phyloP scores from a whole-genome alignment of 2,888 invertebrate species.

The Psylliodes chrysocephalus region DNA sequence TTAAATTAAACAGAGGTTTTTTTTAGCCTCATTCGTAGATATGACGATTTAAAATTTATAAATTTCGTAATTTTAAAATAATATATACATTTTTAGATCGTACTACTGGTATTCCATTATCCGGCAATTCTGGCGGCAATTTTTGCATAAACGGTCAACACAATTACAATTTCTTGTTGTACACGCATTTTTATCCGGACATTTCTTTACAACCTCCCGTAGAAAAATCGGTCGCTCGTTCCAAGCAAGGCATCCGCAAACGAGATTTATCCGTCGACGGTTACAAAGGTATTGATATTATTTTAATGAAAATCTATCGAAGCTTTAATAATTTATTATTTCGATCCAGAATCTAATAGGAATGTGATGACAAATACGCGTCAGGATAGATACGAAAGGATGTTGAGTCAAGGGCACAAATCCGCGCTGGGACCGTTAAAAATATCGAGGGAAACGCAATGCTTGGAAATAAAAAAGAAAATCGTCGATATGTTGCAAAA shows the following conservation, averaged over 20 bases:
- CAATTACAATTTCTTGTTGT: slow-evolving; percentile 82
- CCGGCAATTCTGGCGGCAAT: slow-evolving; percentile 69
- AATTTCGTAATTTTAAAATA: no score
- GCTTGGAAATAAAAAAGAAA: slow-evolving; percentile 58
- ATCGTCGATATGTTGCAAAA: slow-evolving; percentile 68
- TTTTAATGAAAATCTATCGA: no score
- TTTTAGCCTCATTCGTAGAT: no score
- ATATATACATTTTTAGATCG: slow-evolving; percentile 76
- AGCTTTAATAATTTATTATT: no score
- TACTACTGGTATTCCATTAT: slow-evolving; percentile 78
- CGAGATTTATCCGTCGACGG: slow-evolving; percentile 53
- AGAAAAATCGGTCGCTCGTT: slow-evolving; percentile 39
- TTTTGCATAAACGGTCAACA: slow-evolving; percentile 71
- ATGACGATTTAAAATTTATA: no score
- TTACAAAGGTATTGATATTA: slow-evolving; percentile 31
- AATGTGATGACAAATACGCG: slow-evolving; percentile 45
- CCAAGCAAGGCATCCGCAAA: slow-evolving; percentile 53
- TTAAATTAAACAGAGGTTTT: no score
- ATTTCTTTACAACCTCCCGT: slow-evolving; percentile 49
- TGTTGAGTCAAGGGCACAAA: slow-evolving; percentile 60
- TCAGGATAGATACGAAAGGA: slow-evolving; percentile 63
- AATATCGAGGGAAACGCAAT: slow-evolving; percentile 59
- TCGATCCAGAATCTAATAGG: slow-evolving; percentile 16
- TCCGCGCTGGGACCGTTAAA: slow-evolving; percentile 60
- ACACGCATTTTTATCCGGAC: slow-evolving; percentile 78